Base-by-base conservation (phyloP, 2,113 vertebrate species). In the Salminus brasiliensis region DNA sequence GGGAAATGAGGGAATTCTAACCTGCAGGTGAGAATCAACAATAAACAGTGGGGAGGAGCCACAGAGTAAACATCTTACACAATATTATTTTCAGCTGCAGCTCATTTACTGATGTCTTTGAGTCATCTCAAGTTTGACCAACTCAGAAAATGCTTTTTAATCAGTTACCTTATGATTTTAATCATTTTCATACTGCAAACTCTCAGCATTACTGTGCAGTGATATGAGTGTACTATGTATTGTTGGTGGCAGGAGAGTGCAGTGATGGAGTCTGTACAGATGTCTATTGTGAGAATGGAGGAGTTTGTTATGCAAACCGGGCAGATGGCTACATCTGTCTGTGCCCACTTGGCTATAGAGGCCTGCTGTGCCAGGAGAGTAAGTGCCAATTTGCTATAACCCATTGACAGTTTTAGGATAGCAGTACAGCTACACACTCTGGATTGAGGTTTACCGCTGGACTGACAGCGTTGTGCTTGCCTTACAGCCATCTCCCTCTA, bases 281-380 rank as follows among this genome's bases (percentile, higher is more conserved):
- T 18, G 91, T 92, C 0, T 83, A 89, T 16, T 95, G 94, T 81
- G 49, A 93, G 86, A 93, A 95, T 1, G 93, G 94, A 0, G 94
- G 94, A n/a, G 92, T 88, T 74, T 96, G 95, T 67, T 85, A 81
- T 11, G 87, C 85, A 0, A 87, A 23, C 85, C 89, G 83, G 53
- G 94, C 93, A 0, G 93, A 94, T 63, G 85, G 89, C 1, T 94
- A 94, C 41, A 88, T 95, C 29, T 95, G 95, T 77, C 94, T 96
- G 78, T 95, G 94, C 78, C 93, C 93, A 8, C 90, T 94, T 3
- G 94, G 94, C 52, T 95, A 93, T 88, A 91, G 85, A 85, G 95
- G 95, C 1, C 89, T 88, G 12, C 93, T 93, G 16, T 95, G 94
- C 0, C 93, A 96, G 84, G 92, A 94, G 18, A 92, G 94, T 95